phyloP scores from a whole-genome alignment of 2,888 invertebrate genomes.

The Papilio gigon region DNA sequence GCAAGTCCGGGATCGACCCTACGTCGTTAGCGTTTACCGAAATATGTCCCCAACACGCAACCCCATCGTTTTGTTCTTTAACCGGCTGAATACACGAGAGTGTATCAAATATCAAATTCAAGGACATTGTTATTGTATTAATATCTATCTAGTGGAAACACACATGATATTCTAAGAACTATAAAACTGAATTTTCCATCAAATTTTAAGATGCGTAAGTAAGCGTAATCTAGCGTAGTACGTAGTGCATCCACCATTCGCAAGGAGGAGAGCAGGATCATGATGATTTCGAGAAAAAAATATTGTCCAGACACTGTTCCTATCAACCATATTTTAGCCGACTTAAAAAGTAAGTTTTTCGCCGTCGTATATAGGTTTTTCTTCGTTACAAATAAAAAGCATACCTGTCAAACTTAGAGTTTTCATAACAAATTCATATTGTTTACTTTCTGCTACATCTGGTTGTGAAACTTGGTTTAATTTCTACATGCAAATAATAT shows the following conservation, averaged over 20 bases:
- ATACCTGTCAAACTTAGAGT: no score
- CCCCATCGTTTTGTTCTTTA: conserved; percentile 17
- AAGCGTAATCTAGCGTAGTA: no score
- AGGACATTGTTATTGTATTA: conserved; percentile 13
- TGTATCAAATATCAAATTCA: conserved; percentile 22
- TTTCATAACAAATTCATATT: no score
- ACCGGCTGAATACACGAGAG: conserved; percentile 14
- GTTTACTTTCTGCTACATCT: no score
- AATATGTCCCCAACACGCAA: conserved; percentile 24
- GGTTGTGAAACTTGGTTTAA: no score
- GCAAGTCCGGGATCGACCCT: conserved; percentile 28
- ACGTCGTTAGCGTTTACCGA: conserved; percentile 8
- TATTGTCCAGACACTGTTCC: background rate
- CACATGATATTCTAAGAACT: background rate
- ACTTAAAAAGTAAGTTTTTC: no score
- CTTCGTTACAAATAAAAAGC: no score
- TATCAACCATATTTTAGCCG: background rate
- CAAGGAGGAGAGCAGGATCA: no score
- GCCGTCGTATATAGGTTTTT: no score
- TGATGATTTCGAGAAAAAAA: no score
- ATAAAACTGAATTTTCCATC: background rate
- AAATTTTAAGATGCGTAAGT: no score
- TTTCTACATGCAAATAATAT: background rate
- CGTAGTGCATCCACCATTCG: no score
- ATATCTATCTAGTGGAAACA: background rate